Evolutionary conservation across 2,113 vertebrate genomes (phyloP).

Genomic region (Onychostruthus taczanowskii): DNA sequence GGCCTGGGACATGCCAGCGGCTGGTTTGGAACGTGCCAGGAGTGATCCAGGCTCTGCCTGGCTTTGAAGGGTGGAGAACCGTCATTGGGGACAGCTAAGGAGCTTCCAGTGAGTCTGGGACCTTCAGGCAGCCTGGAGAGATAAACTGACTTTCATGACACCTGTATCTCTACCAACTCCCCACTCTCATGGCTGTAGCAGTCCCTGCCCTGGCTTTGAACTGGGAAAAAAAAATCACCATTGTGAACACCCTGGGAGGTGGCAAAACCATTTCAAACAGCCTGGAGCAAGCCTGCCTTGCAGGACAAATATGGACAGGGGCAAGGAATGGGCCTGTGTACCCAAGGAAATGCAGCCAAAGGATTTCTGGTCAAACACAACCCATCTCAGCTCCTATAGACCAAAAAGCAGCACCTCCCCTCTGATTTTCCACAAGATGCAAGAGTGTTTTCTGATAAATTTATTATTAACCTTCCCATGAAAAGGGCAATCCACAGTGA

Average conservation of each 20-base stretch:
- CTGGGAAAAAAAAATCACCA: rapidly evolving
- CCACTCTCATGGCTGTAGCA: not conserved
- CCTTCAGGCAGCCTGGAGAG: not conserved
- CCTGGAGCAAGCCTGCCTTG: not conserved
- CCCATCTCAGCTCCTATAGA: not conserved
- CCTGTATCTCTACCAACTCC: not conserved
- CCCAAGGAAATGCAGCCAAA: not conserved
- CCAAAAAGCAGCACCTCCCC: not conserved
- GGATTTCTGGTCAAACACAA: not conserved
- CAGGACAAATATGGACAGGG: not conserved
- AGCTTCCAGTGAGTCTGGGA: not conserved
- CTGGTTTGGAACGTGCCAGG: not conserved
- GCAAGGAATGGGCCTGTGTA: not conserved
- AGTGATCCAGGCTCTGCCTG: not conserved
- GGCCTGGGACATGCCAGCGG: not conserved
- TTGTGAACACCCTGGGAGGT: not conserved
- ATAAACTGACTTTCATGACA: not conserved
- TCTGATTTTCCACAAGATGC: not conserved
- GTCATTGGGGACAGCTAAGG: not conserved
- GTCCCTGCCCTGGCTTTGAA: not conserved
- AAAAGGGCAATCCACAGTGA: not conserved
- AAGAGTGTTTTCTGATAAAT: not conserved
- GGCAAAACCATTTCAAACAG: not conserved
- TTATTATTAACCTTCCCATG: not conserved
- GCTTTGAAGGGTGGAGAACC: not conserved